Conservation (phyloP, 2,113 vertebrate genomes). For the Platysteira castanea region DNA sequence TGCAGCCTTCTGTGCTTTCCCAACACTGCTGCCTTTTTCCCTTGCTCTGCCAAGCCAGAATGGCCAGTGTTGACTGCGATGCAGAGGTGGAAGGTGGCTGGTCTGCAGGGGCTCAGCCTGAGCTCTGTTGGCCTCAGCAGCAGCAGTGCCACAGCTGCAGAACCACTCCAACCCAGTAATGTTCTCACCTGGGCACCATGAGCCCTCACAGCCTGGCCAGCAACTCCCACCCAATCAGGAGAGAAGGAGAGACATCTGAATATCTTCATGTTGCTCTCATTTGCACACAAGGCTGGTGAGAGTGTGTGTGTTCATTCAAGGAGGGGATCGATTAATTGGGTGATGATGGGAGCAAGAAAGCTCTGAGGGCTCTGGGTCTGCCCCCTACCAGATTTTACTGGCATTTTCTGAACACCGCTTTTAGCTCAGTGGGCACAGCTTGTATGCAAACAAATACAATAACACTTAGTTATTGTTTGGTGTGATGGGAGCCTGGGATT, state of each 20-base stretch:
- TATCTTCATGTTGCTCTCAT: neutral
- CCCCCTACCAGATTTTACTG: conserved; percentile 4
- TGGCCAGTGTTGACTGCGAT: fast-evolving
- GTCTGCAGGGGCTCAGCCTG: neutral
- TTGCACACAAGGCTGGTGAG: neutral
- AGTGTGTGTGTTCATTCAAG: neutral
- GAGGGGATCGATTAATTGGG: neutral
- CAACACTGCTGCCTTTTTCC: neutral
- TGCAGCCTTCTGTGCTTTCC: neutral
- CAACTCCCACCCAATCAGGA: neutral
- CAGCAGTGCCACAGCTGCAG: neutral
- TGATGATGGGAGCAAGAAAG: neutral
- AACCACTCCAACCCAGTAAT: neutral
- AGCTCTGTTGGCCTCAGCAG: neutral
- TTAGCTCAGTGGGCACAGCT: neutral
- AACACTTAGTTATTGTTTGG: conserved; percentile 10
- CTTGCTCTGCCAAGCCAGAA: neutral
- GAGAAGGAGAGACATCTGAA: neutral
- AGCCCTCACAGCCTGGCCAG: neutral
- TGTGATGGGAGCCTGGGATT: neutral
- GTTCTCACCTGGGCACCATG: neutral
- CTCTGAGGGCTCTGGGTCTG: neutral
- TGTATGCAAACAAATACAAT: neutral
- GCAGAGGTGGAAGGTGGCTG: neutral
- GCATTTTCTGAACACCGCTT: neutral